These are phyloP conservation scores for Meteorus sp. DNA, from an alignment of 1,140 invertebrate genomes.

Conservation along the genomic window DNA sequence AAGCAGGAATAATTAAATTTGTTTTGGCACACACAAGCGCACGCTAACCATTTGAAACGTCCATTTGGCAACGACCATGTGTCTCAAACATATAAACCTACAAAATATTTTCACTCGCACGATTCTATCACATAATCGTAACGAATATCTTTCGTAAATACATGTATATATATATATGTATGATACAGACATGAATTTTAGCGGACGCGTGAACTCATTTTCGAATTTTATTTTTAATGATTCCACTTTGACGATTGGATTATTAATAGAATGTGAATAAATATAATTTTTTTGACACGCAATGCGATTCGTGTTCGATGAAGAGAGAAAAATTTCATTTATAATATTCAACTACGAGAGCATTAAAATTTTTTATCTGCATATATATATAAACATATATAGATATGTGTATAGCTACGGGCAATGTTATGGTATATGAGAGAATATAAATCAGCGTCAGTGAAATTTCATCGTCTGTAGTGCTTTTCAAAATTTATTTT, in stretches of 20 bases:
- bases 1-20: conserved; percentile 35
- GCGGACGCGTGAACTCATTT: conserved; percentile 21
- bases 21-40: conserved; percentile 26
- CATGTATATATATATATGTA: background rate
- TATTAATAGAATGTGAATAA: conserved; percentile 17
- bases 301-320: too few species aligned
- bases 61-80: conserved; percentile 24
- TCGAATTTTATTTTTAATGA: conserved; percentile 27
- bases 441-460: conserved; percentile 12
- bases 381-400: too few species aligned
- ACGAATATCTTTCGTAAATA: too few species aligned
- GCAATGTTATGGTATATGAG: too few species aligned
- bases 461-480: conserved; percentile 21
- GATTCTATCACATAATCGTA: too few species aligned
- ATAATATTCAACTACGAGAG: too few species aligned
- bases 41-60: conserved; percentile 12
- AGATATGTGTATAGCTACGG: too few species aligned
- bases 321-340: too few species aligned
- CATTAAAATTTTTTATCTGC: too few species aligned
- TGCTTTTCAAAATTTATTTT: conserved; percentile 27
- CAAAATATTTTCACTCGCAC: conserved; percentile 28
- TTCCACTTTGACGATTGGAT: conserved; percentile 9
- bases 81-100: conserved; percentile 18
- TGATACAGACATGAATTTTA: background rate
- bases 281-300: background rate